These are phyloP conservation scores for Mus caroli DNA, from an alignment of 2,797 vertebrate species.

Conservation along the genomic window DNA sequence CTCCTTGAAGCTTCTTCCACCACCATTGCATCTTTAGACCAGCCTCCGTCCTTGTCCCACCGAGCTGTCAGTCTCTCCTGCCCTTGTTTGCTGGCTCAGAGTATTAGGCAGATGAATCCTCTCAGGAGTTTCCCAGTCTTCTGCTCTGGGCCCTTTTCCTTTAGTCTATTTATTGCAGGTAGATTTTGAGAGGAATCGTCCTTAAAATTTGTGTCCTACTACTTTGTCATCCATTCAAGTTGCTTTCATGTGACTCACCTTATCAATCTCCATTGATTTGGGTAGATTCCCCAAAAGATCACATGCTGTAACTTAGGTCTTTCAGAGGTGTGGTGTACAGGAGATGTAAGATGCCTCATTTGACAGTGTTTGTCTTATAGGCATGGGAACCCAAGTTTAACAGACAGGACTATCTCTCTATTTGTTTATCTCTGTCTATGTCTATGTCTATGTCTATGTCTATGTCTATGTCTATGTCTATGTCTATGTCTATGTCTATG, in stretches of 20 bases:
- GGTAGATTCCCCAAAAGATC: not conserved
- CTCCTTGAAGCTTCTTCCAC: not conserved
- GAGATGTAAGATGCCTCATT: not conserved
- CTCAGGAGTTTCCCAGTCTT: not conserved
- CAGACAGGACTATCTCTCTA: not conserved
- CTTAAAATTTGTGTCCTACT: not conserved
- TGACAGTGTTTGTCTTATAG: not conserved
- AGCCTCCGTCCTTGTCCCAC: not conserved
- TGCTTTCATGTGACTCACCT: not conserved
- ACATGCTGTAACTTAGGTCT: not conserved
- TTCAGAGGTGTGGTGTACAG: not conserved
- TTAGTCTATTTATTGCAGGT: not conserved
- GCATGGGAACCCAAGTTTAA: not conserved
- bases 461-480: not conserved
- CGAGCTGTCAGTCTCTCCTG: too few relatives aligned
- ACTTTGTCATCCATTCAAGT: not conserved
- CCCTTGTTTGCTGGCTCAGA: not conserved
- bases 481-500: not conserved
- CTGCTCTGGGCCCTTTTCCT: not conserved
- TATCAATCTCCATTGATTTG: not conserved
- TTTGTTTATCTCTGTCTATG: not conserved
- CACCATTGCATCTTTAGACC: too few relatives aligned
- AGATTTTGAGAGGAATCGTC: not conserved
- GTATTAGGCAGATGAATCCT: fast-evolving
- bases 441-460: not conserved